Conservation (phyloP, 2,888 invertebrate species). For the Andrena dorsata region DNA sequence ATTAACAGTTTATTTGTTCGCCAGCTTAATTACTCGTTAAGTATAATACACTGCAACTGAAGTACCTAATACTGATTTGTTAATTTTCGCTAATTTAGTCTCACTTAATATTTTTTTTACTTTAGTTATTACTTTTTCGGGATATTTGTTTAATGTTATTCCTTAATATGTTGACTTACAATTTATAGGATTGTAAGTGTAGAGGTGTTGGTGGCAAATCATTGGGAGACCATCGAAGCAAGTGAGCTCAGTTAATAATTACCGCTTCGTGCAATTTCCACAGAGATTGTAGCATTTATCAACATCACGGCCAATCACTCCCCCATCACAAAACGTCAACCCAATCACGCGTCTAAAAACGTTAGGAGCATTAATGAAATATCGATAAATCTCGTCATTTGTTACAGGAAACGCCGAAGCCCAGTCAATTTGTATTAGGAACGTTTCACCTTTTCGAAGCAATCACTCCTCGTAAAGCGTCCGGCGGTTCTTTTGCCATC, state of each 20-base stretch:
- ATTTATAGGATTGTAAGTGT: too few relatives aligned
- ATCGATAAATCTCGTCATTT: slow-evolving; percentile 22
- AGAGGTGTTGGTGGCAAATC: too few relatives aligned
- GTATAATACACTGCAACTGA: too few relatives aligned
- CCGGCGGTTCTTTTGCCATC: not conserved
- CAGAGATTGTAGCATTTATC: slow-evolving; percentile 24
- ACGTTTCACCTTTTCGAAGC: not conserved
- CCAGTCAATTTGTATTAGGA: slow-evolving; percentile 23
- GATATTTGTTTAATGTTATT: too few relatives aligned
- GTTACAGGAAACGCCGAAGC: slow-evolving; percentile 14
- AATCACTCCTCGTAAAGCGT: not conserved
- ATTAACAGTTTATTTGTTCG: too few relatives aligned
- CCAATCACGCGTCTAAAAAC: slow-evolving; percentile 26
- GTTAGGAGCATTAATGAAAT: slow-evolving; percentile 22
- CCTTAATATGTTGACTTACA: too few relatives aligned
- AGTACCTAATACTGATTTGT: too few relatives aligned
- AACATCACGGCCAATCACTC: slow-evolving; percentile 39
- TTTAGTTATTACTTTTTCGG: too few relatives aligned
- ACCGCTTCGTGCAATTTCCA: slow-evolving; percentile 1
- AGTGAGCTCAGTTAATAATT: slow-evolving; percentile 6
- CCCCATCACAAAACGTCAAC: slow-evolving; percentile 19
- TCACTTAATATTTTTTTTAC: too few relatives aligned
- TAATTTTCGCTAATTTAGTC: too few relatives aligned
- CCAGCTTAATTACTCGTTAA: too few relatives aligned
- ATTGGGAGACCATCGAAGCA: not conserved